These are phyloP conservation scores for Odontomyia ornata DNA, from an alignment of 2,888 invertebrate genomes.

Conservation along the genomic window DNA sequence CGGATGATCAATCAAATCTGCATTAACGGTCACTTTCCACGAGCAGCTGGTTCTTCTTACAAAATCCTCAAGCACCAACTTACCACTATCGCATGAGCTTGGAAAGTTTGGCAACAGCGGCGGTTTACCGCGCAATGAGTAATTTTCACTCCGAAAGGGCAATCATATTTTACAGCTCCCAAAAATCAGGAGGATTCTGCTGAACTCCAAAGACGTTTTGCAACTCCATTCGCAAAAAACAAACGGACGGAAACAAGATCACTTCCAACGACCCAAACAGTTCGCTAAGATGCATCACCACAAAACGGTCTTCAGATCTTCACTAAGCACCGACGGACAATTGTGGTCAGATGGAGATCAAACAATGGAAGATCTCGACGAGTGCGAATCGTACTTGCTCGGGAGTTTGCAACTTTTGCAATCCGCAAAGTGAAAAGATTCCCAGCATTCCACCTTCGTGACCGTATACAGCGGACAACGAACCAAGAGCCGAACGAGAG, in stretches of 20 bases:
- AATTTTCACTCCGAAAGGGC: no score
- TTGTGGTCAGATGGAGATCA: conserved; percentile 22
- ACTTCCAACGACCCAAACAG: neutral
- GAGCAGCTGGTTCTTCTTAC: no score
- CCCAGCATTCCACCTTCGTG: conserved; percentile 16
- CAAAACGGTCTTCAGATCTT: neutral
- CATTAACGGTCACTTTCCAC: no score
- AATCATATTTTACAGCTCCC: neutral
- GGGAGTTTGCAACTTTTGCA: neutral
- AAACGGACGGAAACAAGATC: neutral
- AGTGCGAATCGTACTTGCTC: conserved; percentile 15
- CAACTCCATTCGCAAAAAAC: neutral
- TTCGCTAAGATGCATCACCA: neutral
- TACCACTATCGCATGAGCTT: no score
- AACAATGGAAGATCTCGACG: neutral
- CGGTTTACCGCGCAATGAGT: no score
- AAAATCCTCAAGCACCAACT: no score
- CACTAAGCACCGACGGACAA: conserved; percentile 4
- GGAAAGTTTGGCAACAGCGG: no score
- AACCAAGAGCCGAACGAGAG: conserved; percentile 23
- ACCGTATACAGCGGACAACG: conserved; percentile 40
- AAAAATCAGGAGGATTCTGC: neutral
- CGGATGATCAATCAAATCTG: no score
- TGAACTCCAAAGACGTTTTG: conserved; percentile 11
- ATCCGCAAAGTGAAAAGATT: conserved; percentile 3